Conservation (phyloP, 1,140 invertebrate genomes). For the Tetraneura akinire region DNA sequence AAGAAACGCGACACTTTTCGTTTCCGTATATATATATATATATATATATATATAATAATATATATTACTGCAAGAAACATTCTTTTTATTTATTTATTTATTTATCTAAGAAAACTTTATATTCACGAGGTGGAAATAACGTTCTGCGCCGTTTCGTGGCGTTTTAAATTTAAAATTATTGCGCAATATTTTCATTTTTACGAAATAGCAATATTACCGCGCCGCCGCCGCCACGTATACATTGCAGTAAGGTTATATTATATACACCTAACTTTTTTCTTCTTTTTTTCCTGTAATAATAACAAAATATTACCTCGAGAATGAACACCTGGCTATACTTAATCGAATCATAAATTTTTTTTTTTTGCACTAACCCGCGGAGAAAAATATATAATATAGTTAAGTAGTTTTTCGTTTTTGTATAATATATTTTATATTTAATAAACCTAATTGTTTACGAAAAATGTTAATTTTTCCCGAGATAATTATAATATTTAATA, state of each 20-base stretch:
- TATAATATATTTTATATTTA: slow-evolving; percentile 33
- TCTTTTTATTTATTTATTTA: slow-evolving; percentile 3
- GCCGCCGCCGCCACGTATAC: too few relatives aligned
- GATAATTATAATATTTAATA: too few relatives aligned
- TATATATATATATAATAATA: not conserved
- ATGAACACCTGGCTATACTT: slow-evolving; percentile 38
- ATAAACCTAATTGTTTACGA: slow-evolving; percentile 23
- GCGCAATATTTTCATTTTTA: slow-evolving; percentile 21
- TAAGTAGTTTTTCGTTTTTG: not conserved
- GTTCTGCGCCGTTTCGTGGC: not conserved
- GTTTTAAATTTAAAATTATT: slow-evolving; percentile 41
- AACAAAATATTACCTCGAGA: slow-evolving; percentile 14
- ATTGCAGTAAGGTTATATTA: not conserved
- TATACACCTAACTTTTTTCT: not conserved
- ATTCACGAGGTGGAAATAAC: slow-evolving; percentile 40
- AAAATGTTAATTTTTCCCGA: not conserved
- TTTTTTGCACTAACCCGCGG: not conserved
- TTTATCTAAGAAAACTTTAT: slow-evolving; percentile 1
- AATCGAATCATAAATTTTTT: slow-evolving; percentile 36
- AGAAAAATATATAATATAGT: slow-evolving; percentile 18
- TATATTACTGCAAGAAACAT: too few relatives aligned
- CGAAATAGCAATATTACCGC: slow-evolving; percentile 29
- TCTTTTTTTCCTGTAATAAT: slow-evolving; percentile 10
- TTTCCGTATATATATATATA: not conserved
- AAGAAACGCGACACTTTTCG: not conserved